These are phyloP conservation scores for Onychostruthus taczanowskii DNA, from an alignment of 2,113 vertebrate genomes.

Conservation along the genomic window DNA sequence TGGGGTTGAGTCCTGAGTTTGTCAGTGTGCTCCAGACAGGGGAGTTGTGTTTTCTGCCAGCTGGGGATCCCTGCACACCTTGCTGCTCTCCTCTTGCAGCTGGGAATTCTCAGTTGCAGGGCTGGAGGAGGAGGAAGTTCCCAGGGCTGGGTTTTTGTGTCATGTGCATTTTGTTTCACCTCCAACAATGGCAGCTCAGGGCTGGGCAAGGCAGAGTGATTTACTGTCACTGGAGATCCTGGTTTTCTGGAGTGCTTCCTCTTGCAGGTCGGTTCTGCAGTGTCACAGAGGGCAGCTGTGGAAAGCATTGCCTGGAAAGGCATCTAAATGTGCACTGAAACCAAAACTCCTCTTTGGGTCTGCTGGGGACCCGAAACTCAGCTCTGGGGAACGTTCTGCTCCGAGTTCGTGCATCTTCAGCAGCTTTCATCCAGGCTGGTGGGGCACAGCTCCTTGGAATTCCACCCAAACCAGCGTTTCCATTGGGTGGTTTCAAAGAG, in stretches of 20 bases:
- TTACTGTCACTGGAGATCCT: background rate
- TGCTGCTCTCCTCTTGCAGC: background rate
- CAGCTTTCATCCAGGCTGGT: background rate
- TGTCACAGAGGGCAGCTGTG: background rate
- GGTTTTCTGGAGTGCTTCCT: background rate
- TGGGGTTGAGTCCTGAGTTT: background rate
- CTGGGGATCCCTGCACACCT: background rate
- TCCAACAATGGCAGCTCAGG: background rate
- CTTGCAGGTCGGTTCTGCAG: background rate
- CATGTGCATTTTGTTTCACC: background rate
- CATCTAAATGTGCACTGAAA: background rate
- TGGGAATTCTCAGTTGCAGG: too few relatives aligned
- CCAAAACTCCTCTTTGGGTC: background rate
- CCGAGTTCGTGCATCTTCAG: rapidly evolving
- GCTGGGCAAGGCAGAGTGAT: background rate
- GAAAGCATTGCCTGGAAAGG: background rate
- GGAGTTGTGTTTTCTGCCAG: background rate
- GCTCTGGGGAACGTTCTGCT: background rate
- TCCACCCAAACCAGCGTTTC: background rate
- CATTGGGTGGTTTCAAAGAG: background rate
- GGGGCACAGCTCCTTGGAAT: background rate
- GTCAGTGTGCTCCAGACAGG: background rate
- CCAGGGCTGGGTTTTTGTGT: background rate
- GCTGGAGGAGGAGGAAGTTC: background rate
- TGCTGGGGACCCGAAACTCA: background rate